phyloP scores from a whole-genome alignment of 2,797 vertebrate species.

The Epinephelus coioides region DNA sequence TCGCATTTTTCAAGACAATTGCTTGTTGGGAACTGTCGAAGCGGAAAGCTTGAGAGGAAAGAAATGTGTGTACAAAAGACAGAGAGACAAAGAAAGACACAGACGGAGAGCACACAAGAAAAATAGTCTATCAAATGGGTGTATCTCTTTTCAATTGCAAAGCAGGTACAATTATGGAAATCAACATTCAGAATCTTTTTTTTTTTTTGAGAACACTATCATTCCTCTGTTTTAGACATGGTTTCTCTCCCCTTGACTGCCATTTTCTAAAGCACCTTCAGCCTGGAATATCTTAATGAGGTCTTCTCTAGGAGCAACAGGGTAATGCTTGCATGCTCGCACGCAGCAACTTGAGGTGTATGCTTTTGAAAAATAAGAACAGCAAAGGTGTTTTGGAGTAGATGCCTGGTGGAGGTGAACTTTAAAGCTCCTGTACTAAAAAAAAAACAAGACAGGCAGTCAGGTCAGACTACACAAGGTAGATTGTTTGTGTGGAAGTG shows the following conservation, averaged over 20 bases:
- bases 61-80: constrained; percentile 6
- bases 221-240: not conserved
- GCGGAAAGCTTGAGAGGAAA: not conserved
- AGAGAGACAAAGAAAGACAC: constrained; percentile 3
- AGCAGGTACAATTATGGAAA: not conserved
- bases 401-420: not conserved
- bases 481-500: not conserved
- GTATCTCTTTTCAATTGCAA: not conserved
- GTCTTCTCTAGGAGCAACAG: constrained; percentile 13
- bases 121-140: not conserved
- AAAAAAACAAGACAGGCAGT: not conserved
- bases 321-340: not conserved
- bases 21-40: constrained; percentile 38
- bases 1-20: constrained; percentile 49
- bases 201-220: not conserved
- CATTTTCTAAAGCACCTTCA: constrained; percentile 16
- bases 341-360: not conserved
- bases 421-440: not conserved
- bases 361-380: constrained; percentile 34
- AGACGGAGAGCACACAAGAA: not conserved
- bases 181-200: not conserved
- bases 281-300: constrained; percentile 37
- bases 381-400: constrained; percentile 5
- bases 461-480: not conserved
- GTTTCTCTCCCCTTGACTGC: constrained; percentile 13